Conservation (phyloP, 2,888 invertebrate genomes). For the Nephrotoma flavescens region DNA sequence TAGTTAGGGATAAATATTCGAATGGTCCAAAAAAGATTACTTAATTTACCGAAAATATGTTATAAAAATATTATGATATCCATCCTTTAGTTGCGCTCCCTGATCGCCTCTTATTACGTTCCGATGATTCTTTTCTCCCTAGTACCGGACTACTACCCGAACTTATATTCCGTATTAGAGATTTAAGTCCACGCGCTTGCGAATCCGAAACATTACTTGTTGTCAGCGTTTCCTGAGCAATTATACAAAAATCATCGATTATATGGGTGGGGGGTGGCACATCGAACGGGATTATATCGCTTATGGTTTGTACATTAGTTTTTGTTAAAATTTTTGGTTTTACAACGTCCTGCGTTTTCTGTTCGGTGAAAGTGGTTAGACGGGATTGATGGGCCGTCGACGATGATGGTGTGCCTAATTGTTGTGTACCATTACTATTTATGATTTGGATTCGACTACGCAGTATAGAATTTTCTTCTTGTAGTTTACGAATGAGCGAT, state of each 20-base stretch:
- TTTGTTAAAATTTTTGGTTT: constrained; percentile 9
- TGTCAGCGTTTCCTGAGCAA: constrained; percentile 55
- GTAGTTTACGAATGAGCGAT: constrained; percentile 58
- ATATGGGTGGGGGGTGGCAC: constrained; percentile 62
- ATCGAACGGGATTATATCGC: constrained; percentile 47
- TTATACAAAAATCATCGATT: constrained; percentile 83
- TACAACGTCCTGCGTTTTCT: constrained; percentile 20
- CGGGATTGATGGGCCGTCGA: constrained; percentile 10
- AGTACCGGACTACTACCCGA: constrained; percentile 64
- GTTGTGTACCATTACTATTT: not conserved
- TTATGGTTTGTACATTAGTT: constrained; percentile 35
- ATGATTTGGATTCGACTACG: constrained; percentile 36
- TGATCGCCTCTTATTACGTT: constrained; percentile 25
- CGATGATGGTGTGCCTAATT: not conserved
- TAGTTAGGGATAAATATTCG: not conserved
- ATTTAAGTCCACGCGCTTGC: constrained; percentile 63
- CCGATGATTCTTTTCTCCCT: constrained; percentile 43
- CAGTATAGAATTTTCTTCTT: constrained; percentile 68
- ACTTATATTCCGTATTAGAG: constrained; percentile 68
- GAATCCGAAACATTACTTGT: constrained; percentile 29
- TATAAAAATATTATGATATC: constrained; percentile 1
- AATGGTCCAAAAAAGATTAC: not conserved
- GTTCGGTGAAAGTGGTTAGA: constrained; percentile 10
- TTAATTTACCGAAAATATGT: not conserved
- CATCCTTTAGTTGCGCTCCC: constrained; percentile 20